These are phyloP conservation scores for Athrips mouffetella DNA, from an alignment of 2,888 invertebrate species.

Conservation along the genomic window DNA sequence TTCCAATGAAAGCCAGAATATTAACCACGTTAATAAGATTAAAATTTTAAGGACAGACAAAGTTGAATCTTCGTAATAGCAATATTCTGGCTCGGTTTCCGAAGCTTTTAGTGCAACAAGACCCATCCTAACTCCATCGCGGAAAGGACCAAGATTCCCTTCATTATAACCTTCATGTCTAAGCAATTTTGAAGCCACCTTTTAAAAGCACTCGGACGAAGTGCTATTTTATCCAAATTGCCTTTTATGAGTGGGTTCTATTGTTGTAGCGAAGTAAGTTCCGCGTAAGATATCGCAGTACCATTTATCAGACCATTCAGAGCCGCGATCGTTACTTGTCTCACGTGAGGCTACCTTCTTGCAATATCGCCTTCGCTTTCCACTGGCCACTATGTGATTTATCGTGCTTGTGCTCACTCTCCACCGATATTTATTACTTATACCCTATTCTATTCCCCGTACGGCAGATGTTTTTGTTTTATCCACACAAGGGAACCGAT, in stretches of 20 bases:
- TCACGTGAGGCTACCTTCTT: conserved; percentile 41
- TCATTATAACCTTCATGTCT: conserved; percentile 50
- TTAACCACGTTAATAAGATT: neutral
- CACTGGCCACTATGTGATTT: conserved; percentile 46
- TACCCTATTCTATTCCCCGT: conserved; percentile 32
- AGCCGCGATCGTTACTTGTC: conserved; percentile 40
- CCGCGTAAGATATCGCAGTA: conserved; percentile 31
- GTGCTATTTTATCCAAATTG: conserved; percentile 47
- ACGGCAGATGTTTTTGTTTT: conserved; percentile 42
- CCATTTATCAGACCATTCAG: conserved; percentile 44
- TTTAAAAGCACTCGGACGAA: conserved; percentile 51
- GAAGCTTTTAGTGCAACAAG: conserved; percentile 23
- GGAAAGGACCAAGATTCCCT: conserved; percentile 42
- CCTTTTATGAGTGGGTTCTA: conserved; percentile 28
- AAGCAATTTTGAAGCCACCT: conserved; percentile 56
- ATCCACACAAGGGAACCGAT: conserved; percentile 30
- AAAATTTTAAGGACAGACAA: conserved; percentile 16
- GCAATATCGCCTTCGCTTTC: conserved; percentile 36
- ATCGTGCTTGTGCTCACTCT: conserved; percentile 39
- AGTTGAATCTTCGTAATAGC: conserved; percentile 2
- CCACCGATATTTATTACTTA: conserved; percentile 42
- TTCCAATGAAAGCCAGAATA: too few species aligned
- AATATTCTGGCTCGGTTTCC: conserved; percentile 19
- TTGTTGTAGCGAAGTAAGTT: conserved; percentile 24
- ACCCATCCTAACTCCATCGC: conserved; percentile 28